phyloP scores from a whole-genome alignment of 2,113 vertebrate genomes.

The Ammodytes marinus region DNA sequence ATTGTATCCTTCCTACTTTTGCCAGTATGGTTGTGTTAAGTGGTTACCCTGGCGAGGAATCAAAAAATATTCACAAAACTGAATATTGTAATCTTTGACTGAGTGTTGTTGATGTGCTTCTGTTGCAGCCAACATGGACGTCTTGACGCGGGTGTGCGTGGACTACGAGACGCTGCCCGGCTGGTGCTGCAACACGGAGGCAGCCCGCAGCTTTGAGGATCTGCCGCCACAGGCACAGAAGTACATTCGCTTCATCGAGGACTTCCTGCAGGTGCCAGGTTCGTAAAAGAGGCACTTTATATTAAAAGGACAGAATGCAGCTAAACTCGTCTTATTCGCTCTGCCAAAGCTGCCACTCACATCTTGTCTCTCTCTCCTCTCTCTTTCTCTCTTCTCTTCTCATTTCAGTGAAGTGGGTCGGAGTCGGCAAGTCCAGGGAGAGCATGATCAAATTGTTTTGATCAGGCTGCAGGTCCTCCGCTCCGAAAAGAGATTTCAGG shows the following conservation, averaged over 20 bases:
- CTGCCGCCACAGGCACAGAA: slow-evolving; percentile 81
- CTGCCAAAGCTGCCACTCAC: slow-evolving; percentile 42
- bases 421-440: slow-evolving; percentile 87
- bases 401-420: slow-evolving; percentile 87
- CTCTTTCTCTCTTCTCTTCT: slow-evolving; percentile 22
- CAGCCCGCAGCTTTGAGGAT: slow-evolving; percentile 78
- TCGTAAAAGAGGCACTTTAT: slow-evolving; percentile 37
- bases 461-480: slow-evolving; percentile 20
- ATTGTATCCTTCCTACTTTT: too few relatives aligned
- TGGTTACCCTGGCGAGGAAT: neutral
- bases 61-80: neutral
- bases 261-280: slow-evolving; percentile 87
- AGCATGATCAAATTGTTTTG: slow-evolving; percentile 86
- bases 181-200: slow-evolving; percentile 85
- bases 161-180: slow-evolving; percentile 84
- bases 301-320: slow-evolving; percentile 22
- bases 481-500: slow-evolving; percentile 40
- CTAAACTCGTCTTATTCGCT: neutral
- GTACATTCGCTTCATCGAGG: slow-evolving; percentile 86
- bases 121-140: slow-evolving; percentile 85
- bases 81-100: neutral
- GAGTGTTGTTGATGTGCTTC: neutral
- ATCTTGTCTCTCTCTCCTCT: neutral
- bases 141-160: slow-evolving; percentile 83
- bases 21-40: too few relatives aligned